A percentile compares a stretch with the other conserved stretches of the same genome.
Conservation (phyloP, 2,113 vertebrate genomes). For the Lynx canadensis region DNA sequence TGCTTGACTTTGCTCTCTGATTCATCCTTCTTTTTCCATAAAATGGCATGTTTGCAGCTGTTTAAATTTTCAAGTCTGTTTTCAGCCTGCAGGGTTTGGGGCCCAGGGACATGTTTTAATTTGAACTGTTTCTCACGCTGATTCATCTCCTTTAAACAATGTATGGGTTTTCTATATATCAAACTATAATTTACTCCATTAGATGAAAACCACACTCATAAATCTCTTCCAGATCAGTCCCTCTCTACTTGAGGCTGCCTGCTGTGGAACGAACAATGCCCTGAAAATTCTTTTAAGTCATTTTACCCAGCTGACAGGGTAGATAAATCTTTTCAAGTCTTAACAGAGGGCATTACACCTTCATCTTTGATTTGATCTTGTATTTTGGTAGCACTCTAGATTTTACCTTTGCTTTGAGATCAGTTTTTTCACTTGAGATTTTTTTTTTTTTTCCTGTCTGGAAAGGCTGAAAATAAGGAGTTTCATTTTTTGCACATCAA, state of each 20-base stretch:
- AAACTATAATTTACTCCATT: conserved; percentile 34
- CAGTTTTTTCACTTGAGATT: background rate
- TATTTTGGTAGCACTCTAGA: background rate
- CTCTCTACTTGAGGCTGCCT: background rate
- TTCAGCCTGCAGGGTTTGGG: background rate
- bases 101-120: background rate
- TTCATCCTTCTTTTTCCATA: background rate
- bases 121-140: background rate
- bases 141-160: conserved; percentile 51
- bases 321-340: conserved; percentile 21
- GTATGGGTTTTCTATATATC: conserved; percentile 19
- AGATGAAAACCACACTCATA: background rate
- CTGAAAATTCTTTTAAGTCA: conserved; percentile 8
- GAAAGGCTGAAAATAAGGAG: conserved; percentile 14
- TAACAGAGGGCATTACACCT: background rate
- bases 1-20: conserved; percentile 11
- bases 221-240: background rate
- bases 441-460: background rate
- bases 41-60: background rate
- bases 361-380: conserved; percentile 64
- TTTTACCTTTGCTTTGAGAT: conserved; percentile 12
- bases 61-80: background rate
- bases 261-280: background rate
- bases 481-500: conserved; percentile 45
- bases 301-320: background rate